Percentiles rank a stretch among this genome's conserved stretches.
Conservation (phyloP, 2,888 invertebrate genomes). For the Eustalomyia histrio region DNA sequence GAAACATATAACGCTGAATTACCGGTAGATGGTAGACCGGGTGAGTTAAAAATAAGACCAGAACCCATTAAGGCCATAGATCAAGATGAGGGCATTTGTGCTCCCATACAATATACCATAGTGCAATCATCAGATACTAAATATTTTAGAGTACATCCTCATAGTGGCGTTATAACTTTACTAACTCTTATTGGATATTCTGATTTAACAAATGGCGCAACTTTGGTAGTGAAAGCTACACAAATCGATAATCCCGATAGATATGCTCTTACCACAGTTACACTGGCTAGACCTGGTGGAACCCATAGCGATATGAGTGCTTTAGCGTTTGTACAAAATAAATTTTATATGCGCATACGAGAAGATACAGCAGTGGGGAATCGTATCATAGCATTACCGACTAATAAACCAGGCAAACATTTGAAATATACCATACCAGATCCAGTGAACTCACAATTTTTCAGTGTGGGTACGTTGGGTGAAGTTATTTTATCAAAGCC, state of each 20-base stretch:
- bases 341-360: conserved; percentile 85
- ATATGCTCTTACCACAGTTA: conserved; percentile 91
- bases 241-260: conserved; percentile 93
- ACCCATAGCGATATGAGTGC: conserved; percentile 81
- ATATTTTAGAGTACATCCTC: conserved; percentile 78
- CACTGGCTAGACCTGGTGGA: conserved; percentile 81
- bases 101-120: conserved; percentile 78
- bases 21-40: conserved; percentile 81
- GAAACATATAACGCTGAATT: conserved; percentile 87
- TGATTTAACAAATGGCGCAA: conserved; percentile 85
- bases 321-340: conserved; percentile 84
- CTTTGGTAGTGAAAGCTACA: conserved; percentile 90
- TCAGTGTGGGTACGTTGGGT: conserved; percentile 88
- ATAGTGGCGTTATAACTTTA: conserved; percentile 76
- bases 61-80: conserved; percentile 88
- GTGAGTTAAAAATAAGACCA: conserved; percentile 85
- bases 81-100: conserved; percentile 82
- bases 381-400: conserved; percentile 85
- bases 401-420: conserved; percentile 84
- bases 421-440: conserved; percentile 89
- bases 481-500: conserved; percentile 87
- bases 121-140: conserved; percentile 79
- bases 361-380: conserved; percentile 89
- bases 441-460: conserved; percentile 86
- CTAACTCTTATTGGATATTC: conserved; percentile 75